phyloP scores from a whole-genome alignment of 2,113 vertebrate genomes.

The Puntigrus tetrazona region DNA sequence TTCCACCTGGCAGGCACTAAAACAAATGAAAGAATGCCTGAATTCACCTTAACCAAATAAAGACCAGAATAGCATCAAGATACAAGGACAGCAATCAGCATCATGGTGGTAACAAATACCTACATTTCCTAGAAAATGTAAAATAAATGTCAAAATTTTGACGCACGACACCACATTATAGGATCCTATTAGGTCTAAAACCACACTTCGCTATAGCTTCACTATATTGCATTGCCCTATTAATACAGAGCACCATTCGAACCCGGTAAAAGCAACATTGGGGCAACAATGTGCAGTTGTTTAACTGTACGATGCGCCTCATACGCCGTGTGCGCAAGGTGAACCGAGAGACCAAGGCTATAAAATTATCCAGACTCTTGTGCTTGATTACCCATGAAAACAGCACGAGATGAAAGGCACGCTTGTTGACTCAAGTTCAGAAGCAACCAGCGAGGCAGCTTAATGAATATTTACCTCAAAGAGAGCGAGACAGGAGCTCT shows the following conservation, averaged over 20 bases:
- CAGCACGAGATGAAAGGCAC: conserved; percentile 42
- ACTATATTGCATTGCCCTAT: background rate
- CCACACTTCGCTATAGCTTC: background rate
- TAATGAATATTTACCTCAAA: conserved; percentile 43
- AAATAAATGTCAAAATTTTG: background rate
- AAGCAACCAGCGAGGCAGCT: conserved; percentile 38
- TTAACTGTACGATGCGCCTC: background rate
- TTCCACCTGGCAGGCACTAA: too few relatives aligned
- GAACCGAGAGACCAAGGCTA: conserved; percentile 31
- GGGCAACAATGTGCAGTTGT: background rate
- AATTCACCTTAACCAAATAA: too few relatives aligned
- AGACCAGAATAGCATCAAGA: too few relatives aligned
- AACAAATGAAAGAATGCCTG: too few relatives aligned
- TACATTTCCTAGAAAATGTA: background rate
- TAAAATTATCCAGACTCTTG: conserved; percentile 23
- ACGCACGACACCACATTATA: background rate
- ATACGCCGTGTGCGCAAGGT: conserved; percentile 11
- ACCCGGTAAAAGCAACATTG: background rate
- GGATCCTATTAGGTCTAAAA: background rate
- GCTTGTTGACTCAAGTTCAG: conserved; percentile 46
- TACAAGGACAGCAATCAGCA: background rate
- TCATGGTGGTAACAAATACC: background rate
- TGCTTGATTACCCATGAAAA: conserved; percentile 45
- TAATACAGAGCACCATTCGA: background rate
- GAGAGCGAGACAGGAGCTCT: background rate